phyloP scores from a whole-genome alignment of 2,888 invertebrate species.

The Yponomeuta plumbellus region DNA sequence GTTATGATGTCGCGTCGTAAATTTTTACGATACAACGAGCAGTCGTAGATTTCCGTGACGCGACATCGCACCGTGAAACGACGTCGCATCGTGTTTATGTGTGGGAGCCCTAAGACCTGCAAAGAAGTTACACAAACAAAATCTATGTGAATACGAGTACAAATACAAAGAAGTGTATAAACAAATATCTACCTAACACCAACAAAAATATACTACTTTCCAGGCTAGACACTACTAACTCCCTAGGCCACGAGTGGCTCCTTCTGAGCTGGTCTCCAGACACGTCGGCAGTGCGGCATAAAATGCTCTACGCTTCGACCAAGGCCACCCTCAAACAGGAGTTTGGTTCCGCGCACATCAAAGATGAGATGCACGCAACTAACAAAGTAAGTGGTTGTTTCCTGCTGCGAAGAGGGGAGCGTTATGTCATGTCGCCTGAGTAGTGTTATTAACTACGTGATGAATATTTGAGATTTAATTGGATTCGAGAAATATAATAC shows the following conservation, averaged over 20 bases:
- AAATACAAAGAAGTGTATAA: no score
- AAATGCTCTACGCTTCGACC: constrained; percentile 98
- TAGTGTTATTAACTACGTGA: no score
- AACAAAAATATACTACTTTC: constrained; percentile 26
- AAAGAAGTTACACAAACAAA: no score
- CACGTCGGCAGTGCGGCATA: constrained; percentile 90
- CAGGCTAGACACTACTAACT: constrained; percentile 85
- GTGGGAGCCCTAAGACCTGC: no score
- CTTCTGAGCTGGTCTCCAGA: constrained; percentile 97
- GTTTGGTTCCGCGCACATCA: constrained; percentile 95
- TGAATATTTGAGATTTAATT: no score
- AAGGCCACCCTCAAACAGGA: constrained; percentile 97
- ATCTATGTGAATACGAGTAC: no score
- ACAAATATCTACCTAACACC: neutral
- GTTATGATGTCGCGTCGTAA: no score
- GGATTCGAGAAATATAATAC: no score
- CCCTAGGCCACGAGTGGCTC: constrained; percentile 93
- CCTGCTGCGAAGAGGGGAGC: neutral
- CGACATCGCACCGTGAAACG: no score
- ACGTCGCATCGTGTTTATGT: no score
- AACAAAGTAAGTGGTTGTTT: constrained; percentile 68
- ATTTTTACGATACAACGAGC: no score
- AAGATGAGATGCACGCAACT: constrained; percentile 96
- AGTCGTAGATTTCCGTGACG: no score
- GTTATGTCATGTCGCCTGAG: constrained; percentile 63